phyloP scores from a whole-genome alignment of 2,797 vertebrate genomes.

The Sitta carolinensis region DNA sequence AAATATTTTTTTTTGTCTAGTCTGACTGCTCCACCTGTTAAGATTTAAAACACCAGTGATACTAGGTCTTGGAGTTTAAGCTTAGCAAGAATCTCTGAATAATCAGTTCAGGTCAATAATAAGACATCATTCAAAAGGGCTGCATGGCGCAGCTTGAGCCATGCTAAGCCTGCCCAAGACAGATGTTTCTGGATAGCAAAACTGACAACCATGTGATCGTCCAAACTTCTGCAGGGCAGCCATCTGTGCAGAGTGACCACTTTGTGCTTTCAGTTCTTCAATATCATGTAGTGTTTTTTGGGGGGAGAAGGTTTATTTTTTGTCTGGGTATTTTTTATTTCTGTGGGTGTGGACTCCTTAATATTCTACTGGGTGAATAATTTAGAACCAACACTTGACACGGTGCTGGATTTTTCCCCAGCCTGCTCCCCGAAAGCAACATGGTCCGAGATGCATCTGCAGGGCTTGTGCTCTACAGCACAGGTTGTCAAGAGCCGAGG shows the following conservation, averaged over 20 bases:
- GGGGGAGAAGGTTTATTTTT: too few species aligned
- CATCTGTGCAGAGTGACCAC: not conserved
- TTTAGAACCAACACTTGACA: not conserved
- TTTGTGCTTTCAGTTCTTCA: not conserved
- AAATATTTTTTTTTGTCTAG: not conserved
- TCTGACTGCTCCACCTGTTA: constrained; percentile 1
- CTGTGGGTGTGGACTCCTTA: not conserved
- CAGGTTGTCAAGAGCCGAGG: too few species aligned
- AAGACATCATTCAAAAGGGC: constrained; percentile 22
- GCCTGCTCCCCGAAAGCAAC: too few species aligned
- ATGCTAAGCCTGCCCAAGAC: not conserved
- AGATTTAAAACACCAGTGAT: not conserved
- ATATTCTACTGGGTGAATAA: not conserved
- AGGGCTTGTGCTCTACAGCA: too few species aligned
- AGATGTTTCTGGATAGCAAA: constrained; percentile 15
- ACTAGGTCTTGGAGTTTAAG: not conserved
- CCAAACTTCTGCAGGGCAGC: not conserved
- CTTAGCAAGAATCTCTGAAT: not conserved
- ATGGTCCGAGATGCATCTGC: too few species aligned
- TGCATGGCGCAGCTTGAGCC: constrained; percentile 1
- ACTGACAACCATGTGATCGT: constrained; percentile 24
- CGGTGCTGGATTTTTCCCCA: too few species aligned
- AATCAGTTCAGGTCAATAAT: constrained; percentile 39
- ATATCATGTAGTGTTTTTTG: not conserved
- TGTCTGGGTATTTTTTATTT: too few species aligned